These are phyloP conservation scores for Phaonia tiefii DNA, from an alignment of 2,888 invertebrate genomes.

Conservation along the genomic window DNA sequence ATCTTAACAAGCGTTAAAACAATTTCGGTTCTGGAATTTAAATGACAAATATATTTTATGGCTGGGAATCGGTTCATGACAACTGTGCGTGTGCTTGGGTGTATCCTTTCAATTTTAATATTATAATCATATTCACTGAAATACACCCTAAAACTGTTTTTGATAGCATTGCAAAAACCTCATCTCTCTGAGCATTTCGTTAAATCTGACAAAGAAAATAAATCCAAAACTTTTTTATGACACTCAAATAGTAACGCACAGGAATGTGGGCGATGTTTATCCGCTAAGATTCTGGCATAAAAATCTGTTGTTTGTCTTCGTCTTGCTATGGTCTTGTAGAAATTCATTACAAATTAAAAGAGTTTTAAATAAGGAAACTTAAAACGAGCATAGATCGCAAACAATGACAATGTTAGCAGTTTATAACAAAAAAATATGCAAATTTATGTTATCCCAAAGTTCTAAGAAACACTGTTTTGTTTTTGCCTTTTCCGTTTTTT, in stretches of 20 bases:
- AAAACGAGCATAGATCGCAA: not conserved
- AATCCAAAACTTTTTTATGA: slow-evolving; percentile 10
- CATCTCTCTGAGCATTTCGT: not conserved
- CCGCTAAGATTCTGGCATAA: not conserved
- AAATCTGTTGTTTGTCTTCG: not conserved
- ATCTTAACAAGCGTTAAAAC: no score
- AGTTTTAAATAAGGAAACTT: not conserved
- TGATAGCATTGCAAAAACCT: not conserved
- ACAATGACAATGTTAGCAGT: not conserved
- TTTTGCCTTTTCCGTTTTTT: no score
- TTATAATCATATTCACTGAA: not conserved
- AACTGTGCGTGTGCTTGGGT: not conserved
- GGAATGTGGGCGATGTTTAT: not conserved
- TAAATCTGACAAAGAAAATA: not conserved
- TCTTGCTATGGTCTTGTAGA: not conserved
- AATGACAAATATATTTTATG: not conserved
- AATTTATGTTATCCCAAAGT: no score
- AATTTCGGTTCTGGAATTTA: not conserved
- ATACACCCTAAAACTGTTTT: not conserved
- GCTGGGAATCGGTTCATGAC: not conserved
- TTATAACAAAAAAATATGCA: slow-evolving; percentile 7
- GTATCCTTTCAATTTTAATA: slow-evolving; percentile 16
- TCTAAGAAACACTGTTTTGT: no score
- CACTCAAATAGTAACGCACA: not conserved
- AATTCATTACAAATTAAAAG: slow-evolving; percentile 11